Evolutionary conservation across 2,797 vertebrate genomes (phyloP), one percentile per base, ranked within the genome.

Genomic region (Chelon auratus): DNA sequence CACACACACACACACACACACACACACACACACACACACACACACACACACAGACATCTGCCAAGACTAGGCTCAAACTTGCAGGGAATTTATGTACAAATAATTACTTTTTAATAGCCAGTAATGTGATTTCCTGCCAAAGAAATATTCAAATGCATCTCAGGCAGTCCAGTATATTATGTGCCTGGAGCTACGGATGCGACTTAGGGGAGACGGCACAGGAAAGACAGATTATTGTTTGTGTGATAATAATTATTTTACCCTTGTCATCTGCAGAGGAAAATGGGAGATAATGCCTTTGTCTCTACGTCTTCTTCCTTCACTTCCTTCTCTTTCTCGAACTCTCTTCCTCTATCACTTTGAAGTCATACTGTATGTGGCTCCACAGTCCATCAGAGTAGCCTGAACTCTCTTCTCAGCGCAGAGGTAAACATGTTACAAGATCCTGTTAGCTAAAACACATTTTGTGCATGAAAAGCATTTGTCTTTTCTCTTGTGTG

Each of bases 21-120:
- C 53, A 77, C 72, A 70, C 30, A 50, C 39, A 72, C 10, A 40
- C 36, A 70, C 24, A 42, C 57, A 60, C 47, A 60, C 18, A 78
- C 22, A 73, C 57, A 72, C 72, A 80, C 68, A 85, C 86, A 22
- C 24, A 62, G 80, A 87, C 88, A 90, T 91, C 93, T 94, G 93
- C 93, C 92, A 94, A 93, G 88, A 89, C 91, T 89, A 73, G 76
- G 84, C 89, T 93, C 91, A 88, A 92, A 94, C 90, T 95, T 91
- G 89, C 88, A 55, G 89, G 90, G 91, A 95, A 95, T 95, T 95
- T 95, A 95, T 95, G 95, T 95, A 95, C 94, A 95, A 95, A 95
- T 95, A 95, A 95, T 95, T 95, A 95, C 94, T 95, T 95, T 95
- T 95, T 95, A 95, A 95, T 95, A 94, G 94, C 91, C 93, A 91